Conservation (phyloP, 2,113 vertebrate genomes). For the Typhlomys cinereus region DNA sequence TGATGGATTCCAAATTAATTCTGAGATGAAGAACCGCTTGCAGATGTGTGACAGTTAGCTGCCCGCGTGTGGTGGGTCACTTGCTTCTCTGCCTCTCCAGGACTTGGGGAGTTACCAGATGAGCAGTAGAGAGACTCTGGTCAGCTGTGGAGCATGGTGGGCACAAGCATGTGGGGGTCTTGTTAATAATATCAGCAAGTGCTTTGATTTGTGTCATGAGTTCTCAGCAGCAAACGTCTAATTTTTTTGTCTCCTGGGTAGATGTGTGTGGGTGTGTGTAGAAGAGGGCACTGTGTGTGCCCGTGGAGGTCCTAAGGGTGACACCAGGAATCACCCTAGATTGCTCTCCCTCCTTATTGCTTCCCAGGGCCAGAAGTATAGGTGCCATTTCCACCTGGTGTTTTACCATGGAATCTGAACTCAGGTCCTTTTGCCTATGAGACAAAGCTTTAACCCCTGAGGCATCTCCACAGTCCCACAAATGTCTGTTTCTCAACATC, state of each 20-base stretch:
- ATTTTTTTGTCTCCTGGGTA: too few species aligned
- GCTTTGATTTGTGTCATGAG: constrained; percentile 70
- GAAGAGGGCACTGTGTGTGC: too few species aligned
- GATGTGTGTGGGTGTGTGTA: too few species aligned
- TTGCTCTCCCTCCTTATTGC: too few species aligned
- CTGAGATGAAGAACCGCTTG: constrained; percentile 87
- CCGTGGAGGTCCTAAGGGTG: too few species aligned
- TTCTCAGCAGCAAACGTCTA: constrained; percentile 70
- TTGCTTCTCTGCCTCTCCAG: constrained; percentile 78
- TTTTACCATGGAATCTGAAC: too few species aligned
- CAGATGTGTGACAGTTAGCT: constrained; percentile 83
- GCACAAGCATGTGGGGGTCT: constrained; percentile 55
- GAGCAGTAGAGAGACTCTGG: constrained; percentile 80
- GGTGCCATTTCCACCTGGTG: too few species aligned
- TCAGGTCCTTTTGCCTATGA: too few species aligned
- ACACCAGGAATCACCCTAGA: too few species aligned
- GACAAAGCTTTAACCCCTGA: too few species aligned
- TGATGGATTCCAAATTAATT: constrained; percentile 88
- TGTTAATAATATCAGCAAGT: constrained; percentile 63
- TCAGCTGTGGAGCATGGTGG: constrained; percentile 64
- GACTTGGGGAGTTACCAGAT: constrained; percentile 79
- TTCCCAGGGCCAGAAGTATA: too few species aligned
- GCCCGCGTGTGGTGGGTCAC: constrained; percentile 71
- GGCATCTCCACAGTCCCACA: too few species aligned
- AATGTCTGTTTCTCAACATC: constrained; percentile 74